These are phyloP conservation scores for Valencia hispanica DNA, from an alignment of 2,797 vertebrate species.

Conservation along the genomic window DNA sequence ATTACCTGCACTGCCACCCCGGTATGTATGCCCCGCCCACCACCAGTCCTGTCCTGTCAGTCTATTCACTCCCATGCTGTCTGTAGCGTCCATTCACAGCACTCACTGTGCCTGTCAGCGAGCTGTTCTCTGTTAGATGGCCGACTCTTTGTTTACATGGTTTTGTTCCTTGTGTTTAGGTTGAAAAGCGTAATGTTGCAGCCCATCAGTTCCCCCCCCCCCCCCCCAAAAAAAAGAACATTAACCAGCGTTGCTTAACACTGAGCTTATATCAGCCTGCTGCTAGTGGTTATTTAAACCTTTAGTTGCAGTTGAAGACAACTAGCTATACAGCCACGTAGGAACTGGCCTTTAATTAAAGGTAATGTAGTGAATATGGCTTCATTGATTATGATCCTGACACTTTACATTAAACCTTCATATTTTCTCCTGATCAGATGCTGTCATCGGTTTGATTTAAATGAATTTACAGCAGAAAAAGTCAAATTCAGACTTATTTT, in stretches of 20 bases:
- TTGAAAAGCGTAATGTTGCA: not conserved
- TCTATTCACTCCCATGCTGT: slow-evolving; percentile 42
- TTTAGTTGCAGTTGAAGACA: too few relatives aligned
- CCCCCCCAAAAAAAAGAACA: too few relatives aligned
- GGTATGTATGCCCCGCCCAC: slow-evolving; percentile 89
- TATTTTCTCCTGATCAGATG: too few relatives aligned
- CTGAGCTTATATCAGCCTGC: not conserved
- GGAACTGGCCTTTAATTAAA: too few relatives aligned
- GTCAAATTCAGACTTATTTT: too few relatives aligned
- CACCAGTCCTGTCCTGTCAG: slow-evolving; percentile 45
- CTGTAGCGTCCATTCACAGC: slow-evolving; percentile 25
- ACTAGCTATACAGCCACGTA: too few relatives aligned
- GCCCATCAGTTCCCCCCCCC: too few relatives aligned
- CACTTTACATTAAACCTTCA: not conserved
- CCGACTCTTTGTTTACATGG: slow-evolving; percentile 23
- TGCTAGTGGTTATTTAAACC: not conserved
- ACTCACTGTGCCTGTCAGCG: slow-evolving; percentile 24
- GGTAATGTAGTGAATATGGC: too few relatives aligned
- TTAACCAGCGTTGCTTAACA: not conserved
- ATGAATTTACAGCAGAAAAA: too few relatives aligned
- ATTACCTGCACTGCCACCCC: slow-evolving; percentile 92
- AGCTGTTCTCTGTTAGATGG: slow-evolving; percentile 17
- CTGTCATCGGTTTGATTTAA: too few relatives aligned
- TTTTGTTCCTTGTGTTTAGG: slow-evolving; percentile 9
- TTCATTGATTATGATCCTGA: not conserved